These are phyloP conservation scores for Agonopterix arenella DNA, from an alignment of 2,888 invertebrate species.

Conservation along the genomic window DNA sequence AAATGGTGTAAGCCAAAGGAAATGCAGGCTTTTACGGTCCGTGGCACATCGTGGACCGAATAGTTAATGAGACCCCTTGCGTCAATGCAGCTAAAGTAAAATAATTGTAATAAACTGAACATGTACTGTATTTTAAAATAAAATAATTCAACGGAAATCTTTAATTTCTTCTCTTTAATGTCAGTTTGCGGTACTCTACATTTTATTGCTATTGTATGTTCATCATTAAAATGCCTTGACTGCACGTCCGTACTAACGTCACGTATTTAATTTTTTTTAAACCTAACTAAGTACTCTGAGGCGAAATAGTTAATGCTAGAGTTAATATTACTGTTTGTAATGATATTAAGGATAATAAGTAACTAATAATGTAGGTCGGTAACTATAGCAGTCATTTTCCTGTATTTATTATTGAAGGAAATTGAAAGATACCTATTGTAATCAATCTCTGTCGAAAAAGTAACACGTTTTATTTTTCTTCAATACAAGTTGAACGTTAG, in stretches of 20 bases:
- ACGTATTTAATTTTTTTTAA: too few relatives aligned
- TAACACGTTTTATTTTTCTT: constrained; percentile 13
- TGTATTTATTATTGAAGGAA: constrained; percentile 1
- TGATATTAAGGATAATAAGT: too few relatives aligned
- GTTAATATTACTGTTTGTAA: too few relatives aligned
- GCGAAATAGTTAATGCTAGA: too few relatives aligned
- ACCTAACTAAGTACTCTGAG: too few relatives aligned
- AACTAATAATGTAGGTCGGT: too few relatives aligned
- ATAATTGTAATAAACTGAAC: not conserved
- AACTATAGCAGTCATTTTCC: too few relatives aligned
- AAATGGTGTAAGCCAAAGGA: constrained; percentile 47
- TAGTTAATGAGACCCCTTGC: constrained; percentile 36
- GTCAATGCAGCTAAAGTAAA: constrained; percentile 28
- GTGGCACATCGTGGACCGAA: constrained; percentile 33
- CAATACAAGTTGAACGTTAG: constrained; percentile 12
- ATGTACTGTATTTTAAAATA: not conserved
- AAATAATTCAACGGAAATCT: constrained; percentile 1
- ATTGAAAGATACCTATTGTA: constrained; percentile 6
- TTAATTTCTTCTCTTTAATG: constrained; percentile 8
- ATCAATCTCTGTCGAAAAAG: constrained; percentile 24
- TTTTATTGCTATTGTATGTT: not conserved
- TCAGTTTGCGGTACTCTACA: not conserved
- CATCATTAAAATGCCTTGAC: not conserved
- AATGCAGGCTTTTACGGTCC: constrained; percentile 55
- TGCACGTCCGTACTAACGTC: not conserved